phyloP scores from a whole-genome alignment of 2,888 invertebrate species.

The Balanococcus diminutus region DNA sequence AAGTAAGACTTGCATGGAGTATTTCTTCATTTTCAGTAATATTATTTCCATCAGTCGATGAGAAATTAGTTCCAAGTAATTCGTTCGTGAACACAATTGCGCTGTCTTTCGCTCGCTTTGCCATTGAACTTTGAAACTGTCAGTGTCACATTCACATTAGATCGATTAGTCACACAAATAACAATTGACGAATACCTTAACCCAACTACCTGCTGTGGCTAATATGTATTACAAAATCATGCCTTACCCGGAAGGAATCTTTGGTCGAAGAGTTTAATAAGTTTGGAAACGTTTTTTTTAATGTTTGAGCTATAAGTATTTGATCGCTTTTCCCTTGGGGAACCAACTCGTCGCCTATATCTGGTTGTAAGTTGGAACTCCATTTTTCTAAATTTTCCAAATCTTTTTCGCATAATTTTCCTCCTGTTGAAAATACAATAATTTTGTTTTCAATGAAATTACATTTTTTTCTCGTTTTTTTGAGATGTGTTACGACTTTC shows the following conservation, averaged over 20 bases:
- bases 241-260: background rate
- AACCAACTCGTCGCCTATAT: background rate
- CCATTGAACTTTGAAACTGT: background rate
- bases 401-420: slow-evolving; percentile 41
- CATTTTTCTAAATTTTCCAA: slow-evolving; percentile 3
- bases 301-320: background rate
- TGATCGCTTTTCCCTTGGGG: background rate
- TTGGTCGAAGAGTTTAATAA: background rate
- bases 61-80: slow-evolving; percentile 3
- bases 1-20: background rate
- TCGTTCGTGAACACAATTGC: slow-evolving; percentile 35
- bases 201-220: background rate
- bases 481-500: no score
- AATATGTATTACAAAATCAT: background rate
- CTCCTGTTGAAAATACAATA: background rate
- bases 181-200: background rate
- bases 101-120: background rate
- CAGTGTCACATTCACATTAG: no score
- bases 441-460: no score
- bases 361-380: background rate
- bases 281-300: background rate
- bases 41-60: background rate
- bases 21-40: background rate
- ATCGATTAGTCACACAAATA: background rate
- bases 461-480: no score